A percentile compares a stretch with the other conserved stretches of the same genome.
These are phyloP conservation scores for Pristionchus exspectatus DNA, from an alignment of 2,888 invertebrate genomes.

Conservation along the genomic window DNA sequence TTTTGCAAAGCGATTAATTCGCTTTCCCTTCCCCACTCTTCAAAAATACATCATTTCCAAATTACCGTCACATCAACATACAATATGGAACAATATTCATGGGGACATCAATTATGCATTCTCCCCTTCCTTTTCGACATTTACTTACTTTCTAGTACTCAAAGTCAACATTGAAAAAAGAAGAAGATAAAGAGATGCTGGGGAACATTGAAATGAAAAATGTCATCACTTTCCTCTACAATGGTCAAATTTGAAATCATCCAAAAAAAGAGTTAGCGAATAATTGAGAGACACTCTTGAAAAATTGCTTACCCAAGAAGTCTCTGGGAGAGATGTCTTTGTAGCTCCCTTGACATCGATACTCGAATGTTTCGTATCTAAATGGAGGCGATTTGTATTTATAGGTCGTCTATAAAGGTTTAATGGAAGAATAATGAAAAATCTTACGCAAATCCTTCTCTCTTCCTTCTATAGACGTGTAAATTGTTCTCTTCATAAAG, in stretches of 20 bases:
- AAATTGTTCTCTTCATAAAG: constrained; percentile 59
- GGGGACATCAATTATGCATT: constrained; percentile 1
- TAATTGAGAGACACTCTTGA: not conserved
- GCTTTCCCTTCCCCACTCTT: not conserved
- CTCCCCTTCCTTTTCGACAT: not conserved
- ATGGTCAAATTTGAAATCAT: not conserved
- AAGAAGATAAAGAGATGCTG: not conserved
- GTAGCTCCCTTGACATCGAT: constrained; percentile 53
- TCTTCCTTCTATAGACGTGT: constrained; percentile 53
- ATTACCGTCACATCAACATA: not conserved
- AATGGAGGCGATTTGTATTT: not conserved
- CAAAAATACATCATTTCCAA: not conserved
- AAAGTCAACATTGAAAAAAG: not conserved
- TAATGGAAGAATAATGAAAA: not conserved
- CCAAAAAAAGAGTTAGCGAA: not conserved
- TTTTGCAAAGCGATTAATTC: no score
- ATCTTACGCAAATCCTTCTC: constrained; percentile 64
- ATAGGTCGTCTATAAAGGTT: not conserved
- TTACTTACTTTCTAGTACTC: not conserved
- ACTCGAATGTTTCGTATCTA: constrained; percentile 52
- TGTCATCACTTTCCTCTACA: not conserved
- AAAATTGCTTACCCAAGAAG: constrained; percentile 48
- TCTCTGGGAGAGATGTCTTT: constrained; percentile 37
- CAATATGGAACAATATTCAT: constrained; percentile 16
- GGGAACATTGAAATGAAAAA: not conserved